Evolutionary conservation across 2,888 invertebrate genomes (phyloP).

Genomic region (Timandra comae): DNA sequence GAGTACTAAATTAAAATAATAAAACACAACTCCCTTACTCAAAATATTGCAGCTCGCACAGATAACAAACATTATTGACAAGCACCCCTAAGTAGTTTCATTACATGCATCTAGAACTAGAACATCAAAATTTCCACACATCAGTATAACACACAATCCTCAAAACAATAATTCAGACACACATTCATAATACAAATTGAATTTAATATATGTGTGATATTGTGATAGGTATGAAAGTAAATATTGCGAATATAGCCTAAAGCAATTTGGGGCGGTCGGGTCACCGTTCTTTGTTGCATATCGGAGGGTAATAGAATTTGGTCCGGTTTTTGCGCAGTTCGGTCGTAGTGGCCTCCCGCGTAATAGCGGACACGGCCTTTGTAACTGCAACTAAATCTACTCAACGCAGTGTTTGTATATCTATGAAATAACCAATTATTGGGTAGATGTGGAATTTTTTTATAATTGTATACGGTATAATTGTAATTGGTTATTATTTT

Average conservation of each 20-base stretch:
- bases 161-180: too few relatives aligned
- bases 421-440: slow-evolving; percentile 48
- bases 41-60: too few relatives aligned
- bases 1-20: too few relatives aligned
- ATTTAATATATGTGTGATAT: slow-evolving; percentile 55
- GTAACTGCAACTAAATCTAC: slow-evolving; percentile 71
- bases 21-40: too few relatives aligned
- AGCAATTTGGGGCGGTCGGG: slow-evolving; percentile 70
- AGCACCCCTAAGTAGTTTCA: too few relatives aligned
- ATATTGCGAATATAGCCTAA: slow-evolving; percentile 70
- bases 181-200: too few relatives aligned
- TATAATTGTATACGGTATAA: neutral
- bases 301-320: slow-evolving; percentile 75
- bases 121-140: too few relatives aligned
- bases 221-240: slow-evolving; percentile 54
- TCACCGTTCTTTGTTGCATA: slow-evolving; percentile 75
- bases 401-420: slow-evolving; percentile 42
- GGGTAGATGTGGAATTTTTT: slow-evolving; percentile 3
- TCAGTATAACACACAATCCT: too few relatives aligned
- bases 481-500: too few relatives aligned
- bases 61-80: too few relatives aligned
- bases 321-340: slow-evolving; percentile 70
- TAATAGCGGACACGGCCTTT: slow-evolving; percentile 68
- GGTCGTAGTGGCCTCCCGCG: slow-evolving; percentile 51
- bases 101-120: too few relatives aligned